Percentiles rank a stretch among this genome's conserved stretches.
Evolutionary conservation across 2,797 vertebrate species (phyloP).

Genomic region (Gymnodraco acuticeps): DNA sequence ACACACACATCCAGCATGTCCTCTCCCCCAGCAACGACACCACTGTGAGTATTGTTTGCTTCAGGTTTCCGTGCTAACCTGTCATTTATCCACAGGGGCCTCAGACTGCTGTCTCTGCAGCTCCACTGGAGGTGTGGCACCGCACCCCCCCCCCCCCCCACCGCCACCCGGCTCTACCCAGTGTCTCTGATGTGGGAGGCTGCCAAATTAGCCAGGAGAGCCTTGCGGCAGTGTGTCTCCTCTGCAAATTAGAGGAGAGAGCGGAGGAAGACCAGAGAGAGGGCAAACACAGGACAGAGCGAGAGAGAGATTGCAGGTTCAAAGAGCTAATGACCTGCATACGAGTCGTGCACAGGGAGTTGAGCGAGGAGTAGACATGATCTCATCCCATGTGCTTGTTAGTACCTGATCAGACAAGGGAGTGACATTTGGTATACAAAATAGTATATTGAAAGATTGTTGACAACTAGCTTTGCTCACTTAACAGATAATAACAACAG

Average conservation of each 20-base stretch:
- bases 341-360: slow-evolving; percentile 32
- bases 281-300: slow-evolving; percentile 24
- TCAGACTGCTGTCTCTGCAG: slow-evolving; percentile 71
- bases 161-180: slow-evolving; percentile 14
- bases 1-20: slow-evolving; percentile 28
- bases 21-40: slow-evolving; percentile 18
- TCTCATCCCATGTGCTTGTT: slow-evolving; percentile 50
- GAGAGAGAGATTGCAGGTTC: slow-evolving; percentile 62
- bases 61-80: slow-evolving; percentile 53
- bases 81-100: slow-evolving; percentile 71
- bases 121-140: slow-evolving; percentile 60
- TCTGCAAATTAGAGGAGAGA: slow-evolving; percentile 74
- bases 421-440: slow-evolving; percentile 3
- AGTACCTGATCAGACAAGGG: slow-evolving; percentile 15
- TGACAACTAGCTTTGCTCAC: not conserved
- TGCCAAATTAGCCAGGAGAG: slow-evolving; percentile 73
- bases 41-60: slow-evolving; percentile 48
- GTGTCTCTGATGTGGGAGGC: slow-evolving; percentile 71
- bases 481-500: not conserved
- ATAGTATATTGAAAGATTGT: not conserved
- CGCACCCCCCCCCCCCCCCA: slow-evolving; percentile 15
- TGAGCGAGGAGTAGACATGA: slow-evolving; percentile 43
- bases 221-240: slow-evolving; percentile 62
- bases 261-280: slow-evolving; percentile 40
- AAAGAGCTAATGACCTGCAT: slow-evolving; percentile 69